phyloP scores from a whole-genome alignment of 2,797 vertebrate species.

The Crypturellus tataupa region DNA sequence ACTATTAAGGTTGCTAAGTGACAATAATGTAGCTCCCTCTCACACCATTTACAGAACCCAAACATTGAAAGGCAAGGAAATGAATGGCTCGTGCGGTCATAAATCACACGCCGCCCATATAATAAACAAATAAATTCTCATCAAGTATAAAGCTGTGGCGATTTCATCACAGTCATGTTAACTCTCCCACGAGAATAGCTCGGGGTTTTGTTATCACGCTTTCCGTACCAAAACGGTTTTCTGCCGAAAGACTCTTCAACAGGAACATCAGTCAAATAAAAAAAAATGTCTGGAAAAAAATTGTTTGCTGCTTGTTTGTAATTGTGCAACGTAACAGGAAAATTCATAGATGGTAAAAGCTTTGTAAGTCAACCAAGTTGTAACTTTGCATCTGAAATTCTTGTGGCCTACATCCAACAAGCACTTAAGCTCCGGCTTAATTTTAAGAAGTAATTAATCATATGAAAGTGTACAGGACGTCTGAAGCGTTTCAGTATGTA shows the following conservation, averaged over 20 bases:
- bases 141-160: conserved; percentile 10
- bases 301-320: background rate
- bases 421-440: conserved; percentile 30
- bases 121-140: conserved; percentile 59
- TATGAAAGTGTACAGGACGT: background rate
- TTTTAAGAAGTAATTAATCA: conserved; percentile 62
- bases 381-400: background rate
- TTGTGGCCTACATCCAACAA: background rate
- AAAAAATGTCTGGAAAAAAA: background rate
- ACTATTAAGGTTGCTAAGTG: conserved; percentile 65
- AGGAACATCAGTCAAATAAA: background rate
- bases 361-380: background rate
- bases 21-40: conserved; percentile 8
- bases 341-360: background rate
- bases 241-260: conserved; percentile 15
- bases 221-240: background rate
- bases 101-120: background rate
- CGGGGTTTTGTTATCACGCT: background rate
- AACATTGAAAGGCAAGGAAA: conserved; percentile 29
- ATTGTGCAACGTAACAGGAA: conserved; percentile 6
- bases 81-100: conserved; percentile 1
- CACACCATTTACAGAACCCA: conserved; percentile 34
- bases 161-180: conserved; percentile 43
- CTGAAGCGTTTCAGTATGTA: conserved; percentile 28
- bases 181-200: conserved; percentile 12